Base-by-base conservation (phyloP, 2,888 invertebrate species). In the Lepidochrysops patricia region DNA sequence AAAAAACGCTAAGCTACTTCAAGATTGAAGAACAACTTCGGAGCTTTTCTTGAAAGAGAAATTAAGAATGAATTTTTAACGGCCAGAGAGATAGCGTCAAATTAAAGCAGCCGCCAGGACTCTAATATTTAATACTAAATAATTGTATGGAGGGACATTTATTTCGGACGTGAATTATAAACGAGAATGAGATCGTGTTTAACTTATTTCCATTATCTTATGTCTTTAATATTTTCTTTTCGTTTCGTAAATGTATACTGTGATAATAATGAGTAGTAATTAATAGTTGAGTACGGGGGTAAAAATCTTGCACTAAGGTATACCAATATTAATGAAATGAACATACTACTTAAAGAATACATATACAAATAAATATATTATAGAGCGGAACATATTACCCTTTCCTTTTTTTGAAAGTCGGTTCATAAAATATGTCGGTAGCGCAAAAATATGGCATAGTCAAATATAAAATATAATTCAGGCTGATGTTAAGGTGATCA, bases 1-100 rank as follows among this genome's bases (percentile, higher is more conserved):
- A 26, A 37, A 37, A 54, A 54, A 54, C 29, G 19, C 19, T 29
- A 12, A 54, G 29, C 19, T 32, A 26, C 12, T 54, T 32, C 32
- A 2, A 32, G 54, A 54, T 32, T 54, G 54, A 54, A 32, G 19
- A 54, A 12, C 27, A 54, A 54, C 54, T 54, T 29, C 48, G 34
- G 54, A 58, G 61, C 57, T 63, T 62, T 63, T 64, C 65, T 61
- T 61, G 63, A 58, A 61, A 63, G 61, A 66, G 61, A 71, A 68
- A 70, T 70, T 70, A 68, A 63, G 67, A 67, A 68, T 70, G 69
- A 70, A 70, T 68, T 67, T 70, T 70, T 68, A 70, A 64, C 61
- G 64, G 58, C 63, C 58, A 64, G 62, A 63, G 27, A 34, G 63
- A 64, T 63, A 63, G 64, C 66, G 60, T 62, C 63, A 67, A 67